Base-by-base conservation (phyloP, 2,113 vertebrate species). In the Petrocephalus microphthalmus region DNA sequence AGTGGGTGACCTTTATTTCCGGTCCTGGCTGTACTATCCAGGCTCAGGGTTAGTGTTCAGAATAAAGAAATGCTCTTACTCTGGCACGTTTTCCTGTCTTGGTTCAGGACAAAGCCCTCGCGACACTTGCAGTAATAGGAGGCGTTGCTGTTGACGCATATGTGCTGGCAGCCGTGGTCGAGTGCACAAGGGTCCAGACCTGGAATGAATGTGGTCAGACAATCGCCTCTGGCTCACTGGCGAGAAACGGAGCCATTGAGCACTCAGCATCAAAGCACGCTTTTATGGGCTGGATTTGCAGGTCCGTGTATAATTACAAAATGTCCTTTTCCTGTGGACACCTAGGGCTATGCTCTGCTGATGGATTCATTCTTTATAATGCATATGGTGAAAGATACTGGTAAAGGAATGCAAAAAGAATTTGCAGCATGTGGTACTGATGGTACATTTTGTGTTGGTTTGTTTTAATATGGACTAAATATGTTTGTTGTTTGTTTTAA, bases 51-150 rank as follows among this genome's bases (percentile, higher is more conserved):
- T 29, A 17, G 20, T n/a, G 54, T 5, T n/a, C 54, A 57, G 33
- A 53, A 54, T n/a, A 64, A 64, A 7, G 51, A 49, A 53, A 20
- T 11, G 52, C 22, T 19, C 52, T 83, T 86, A 87, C 67, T 82
- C 20, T 60, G 71, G 51, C 71, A 97, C 0, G 96, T 97, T 93
- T 94, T 97, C 93, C 92, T 88, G 92, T 97, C 96, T 57, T 90
- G 87, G 64, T 97, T 97, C 93, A 98, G 92, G 89, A 93, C 90
- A 88, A 95, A 97, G 51, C 96, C 95, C 60, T 91, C 92, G 2
- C 89, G 93, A 93, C 97, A 97, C 92, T 95, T 94, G 91, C 96
- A 97, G 90, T 94, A 93, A 88, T 93, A 95, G 2, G 93, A 97
- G 49, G 91, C 92, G 0, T 94, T 93, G 91, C 92, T 95, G 67